Conservation (phyloP, 2,797 vertebrate species). For the Paramormyrops hopkinsi region DNA sequence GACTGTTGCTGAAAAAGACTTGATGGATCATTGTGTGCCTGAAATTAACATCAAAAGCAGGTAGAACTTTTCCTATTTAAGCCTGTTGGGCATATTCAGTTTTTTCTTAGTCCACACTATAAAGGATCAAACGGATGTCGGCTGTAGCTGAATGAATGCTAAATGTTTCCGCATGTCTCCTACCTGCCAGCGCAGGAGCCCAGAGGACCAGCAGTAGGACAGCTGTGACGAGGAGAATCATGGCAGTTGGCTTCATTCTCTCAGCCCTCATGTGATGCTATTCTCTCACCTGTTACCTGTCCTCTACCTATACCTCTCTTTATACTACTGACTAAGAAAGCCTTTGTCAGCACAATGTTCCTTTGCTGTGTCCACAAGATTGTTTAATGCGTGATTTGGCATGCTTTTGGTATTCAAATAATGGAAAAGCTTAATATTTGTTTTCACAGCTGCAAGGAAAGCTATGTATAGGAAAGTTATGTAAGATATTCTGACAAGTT, state of each 20-base stretch:
- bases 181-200: neutral
- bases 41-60: neutral
- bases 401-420: neutral
- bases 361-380: neutral
- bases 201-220: neutral
- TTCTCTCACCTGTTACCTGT: neutral
- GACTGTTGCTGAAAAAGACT: neutral
- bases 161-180: neutral
- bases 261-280: neutral
- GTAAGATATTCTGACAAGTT: neutral
- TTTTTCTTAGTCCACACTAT: neutral
- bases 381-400: neutral
- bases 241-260: neutral
- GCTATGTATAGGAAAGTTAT: neutral
- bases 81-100: neutral
- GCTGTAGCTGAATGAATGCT: neutral
- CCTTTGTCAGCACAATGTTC: neutral
- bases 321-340: neutral
- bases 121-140: neutral
- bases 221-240: neutral
- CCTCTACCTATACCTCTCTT: neutral
- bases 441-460: neutral
- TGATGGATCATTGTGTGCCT: neutral
- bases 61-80: neutral
- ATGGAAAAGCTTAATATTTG: neutral